Evolutionary conservation across 2,797 vertebrate genomes (phyloP).

Genomic region (Anomalospiza imberbis): DNA sequence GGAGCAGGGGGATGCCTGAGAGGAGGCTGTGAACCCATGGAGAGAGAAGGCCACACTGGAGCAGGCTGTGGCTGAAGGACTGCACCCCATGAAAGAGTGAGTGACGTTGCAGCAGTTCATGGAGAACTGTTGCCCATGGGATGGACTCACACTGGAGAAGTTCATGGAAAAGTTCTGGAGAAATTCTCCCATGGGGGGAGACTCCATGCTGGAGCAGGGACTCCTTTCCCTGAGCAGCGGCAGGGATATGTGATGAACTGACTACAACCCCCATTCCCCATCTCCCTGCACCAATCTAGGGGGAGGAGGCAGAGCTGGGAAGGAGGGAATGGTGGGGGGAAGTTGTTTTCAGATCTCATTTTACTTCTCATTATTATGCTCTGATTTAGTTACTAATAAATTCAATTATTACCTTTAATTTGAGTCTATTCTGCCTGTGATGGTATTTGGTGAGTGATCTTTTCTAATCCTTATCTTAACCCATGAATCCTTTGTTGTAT

Average conservation of each 20-base stretch:
- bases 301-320: background rate
- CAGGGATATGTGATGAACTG: background rate
- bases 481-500: background rate
- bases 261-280: too few relatives aligned
- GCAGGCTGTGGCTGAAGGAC: background rate
- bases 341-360: background rate
- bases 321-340: background rate
- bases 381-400: background rate
- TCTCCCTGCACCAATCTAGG: rapidly evolving
- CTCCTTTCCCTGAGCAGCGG: background rate
- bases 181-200: background rate
- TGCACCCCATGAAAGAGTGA: background rate
- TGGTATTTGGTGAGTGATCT: background rate
- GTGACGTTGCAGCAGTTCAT: background rate
- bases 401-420: background rate
- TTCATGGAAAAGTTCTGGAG: background rate
- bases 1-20: background rate
- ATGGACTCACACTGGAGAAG: background rate
- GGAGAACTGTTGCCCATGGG: background rate
- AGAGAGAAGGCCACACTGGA: background rate
- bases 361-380: background rate
- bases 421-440: background rate
- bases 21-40: background rate
- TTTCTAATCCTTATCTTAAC: background rate
- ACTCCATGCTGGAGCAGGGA: background rate